Evolutionary conservation across 2,888 invertebrate species (phyloP).

Genomic region (Auanema sp.): DNA sequence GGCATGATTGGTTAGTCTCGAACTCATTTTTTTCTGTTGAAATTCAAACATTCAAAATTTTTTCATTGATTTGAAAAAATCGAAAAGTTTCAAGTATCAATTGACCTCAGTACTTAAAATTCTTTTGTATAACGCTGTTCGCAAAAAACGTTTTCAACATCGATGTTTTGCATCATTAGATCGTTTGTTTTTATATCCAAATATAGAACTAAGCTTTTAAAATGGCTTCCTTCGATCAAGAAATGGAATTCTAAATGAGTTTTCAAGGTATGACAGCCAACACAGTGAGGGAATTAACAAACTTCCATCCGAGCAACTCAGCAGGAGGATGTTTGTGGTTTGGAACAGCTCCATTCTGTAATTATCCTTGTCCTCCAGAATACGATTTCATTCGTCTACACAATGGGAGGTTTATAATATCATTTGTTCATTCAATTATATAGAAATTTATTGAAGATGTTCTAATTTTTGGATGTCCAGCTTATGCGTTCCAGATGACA

Average conservation of each 20-base stretch:
- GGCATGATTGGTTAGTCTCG: slow-evolving; percentile 55
- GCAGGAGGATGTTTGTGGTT: slow-evolving; percentile 51
- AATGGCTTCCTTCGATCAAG: not conserved
- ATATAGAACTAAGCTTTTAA: not conserved
- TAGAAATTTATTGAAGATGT: slow-evolving; percentile 30
- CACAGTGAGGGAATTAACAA: slow-evolving; percentile 51
- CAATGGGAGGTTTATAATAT: slow-evolving; percentile 42
- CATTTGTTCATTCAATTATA: slow-evolving; percentile 3
- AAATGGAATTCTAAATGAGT: not conserved
- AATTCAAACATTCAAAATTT: not conserved
- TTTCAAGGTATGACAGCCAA: slow-evolving; percentile 55
- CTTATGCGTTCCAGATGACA: slow-evolving; percentile 53
- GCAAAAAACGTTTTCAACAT: not conserved
- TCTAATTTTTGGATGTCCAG: slow-evolving; percentile 54
- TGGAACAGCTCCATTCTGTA: slow-evolving; percentile 59
- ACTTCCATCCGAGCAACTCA: slow-evolving; percentile 42
- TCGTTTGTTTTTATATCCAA: slow-evolving; percentile 5
- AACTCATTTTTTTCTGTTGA: not conserved
- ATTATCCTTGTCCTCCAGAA: slow-evolving; percentile 56
- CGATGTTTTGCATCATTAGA: not conserved
- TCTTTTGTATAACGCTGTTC: not conserved
- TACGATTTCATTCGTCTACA: slow-evolving; percentile 55
- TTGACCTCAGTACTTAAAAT: slow-evolving; percentile 4
- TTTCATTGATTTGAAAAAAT: not conserved
- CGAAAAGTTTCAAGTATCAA: not conserved